A percentile compares a stretch with the other conserved stretches of the same genome.
Conservation (phyloP, 2,113 vertebrate species). For the Cavia aperea region DNA sequence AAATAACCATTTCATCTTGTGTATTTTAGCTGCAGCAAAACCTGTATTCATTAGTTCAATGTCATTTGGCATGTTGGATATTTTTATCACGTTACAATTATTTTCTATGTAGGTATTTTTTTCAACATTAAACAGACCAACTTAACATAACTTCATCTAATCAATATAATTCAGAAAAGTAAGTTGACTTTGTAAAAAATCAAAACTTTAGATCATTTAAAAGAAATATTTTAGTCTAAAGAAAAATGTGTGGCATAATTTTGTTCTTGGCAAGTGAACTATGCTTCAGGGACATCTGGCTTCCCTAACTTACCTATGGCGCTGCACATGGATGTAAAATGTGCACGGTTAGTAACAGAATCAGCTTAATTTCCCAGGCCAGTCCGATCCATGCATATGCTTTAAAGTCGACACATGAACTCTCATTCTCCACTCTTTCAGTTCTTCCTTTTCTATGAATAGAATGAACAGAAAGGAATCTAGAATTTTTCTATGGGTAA, state of each 20-base stretch:
- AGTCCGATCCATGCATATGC: background rate
- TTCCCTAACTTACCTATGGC: background rate
- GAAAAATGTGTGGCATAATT: background rate
- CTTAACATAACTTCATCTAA: background rate
- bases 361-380: background rate
- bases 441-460: background rate
- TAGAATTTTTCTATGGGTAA: background rate
- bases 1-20: slow-evolving; percentile 14
- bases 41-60: background rate
- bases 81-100: background rate
- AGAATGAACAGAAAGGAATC: background rate
- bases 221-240: background rate
- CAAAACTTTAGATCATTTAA: slow-evolving; percentile 13
- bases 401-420: background rate
- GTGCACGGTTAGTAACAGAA: background rate
- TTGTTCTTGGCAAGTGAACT: background rate
- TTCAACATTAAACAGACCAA: background rate
- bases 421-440: background rate
- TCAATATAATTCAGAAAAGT: background rate
- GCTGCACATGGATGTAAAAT: background rate
- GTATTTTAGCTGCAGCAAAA: background rate
- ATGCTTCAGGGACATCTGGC: background rate
- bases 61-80: background rate
- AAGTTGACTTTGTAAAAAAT: background rate
- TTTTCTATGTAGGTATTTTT: slow-evolving; percentile 32